These are phyloP conservation scores for Struthidea cinerea DNA, from an alignment of 2,113 vertebrate species.

Conservation along the genomic window DNA sequence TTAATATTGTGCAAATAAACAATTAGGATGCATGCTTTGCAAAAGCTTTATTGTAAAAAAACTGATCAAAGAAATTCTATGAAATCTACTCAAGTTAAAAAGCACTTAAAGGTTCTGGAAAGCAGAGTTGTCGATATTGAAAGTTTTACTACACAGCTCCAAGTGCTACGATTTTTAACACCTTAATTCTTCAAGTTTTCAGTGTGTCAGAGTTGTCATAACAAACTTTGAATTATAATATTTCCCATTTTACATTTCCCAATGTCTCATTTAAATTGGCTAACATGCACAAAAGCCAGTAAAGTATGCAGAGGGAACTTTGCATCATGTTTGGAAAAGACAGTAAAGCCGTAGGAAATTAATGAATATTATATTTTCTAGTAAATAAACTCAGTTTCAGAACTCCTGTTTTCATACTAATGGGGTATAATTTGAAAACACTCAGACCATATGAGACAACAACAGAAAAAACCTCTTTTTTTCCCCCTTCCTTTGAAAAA, in stretches of 20 bases:
- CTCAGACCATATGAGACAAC: not conserved
- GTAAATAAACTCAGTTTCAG: not conserved
- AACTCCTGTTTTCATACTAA: not conserved
- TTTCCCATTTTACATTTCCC: not conserved
- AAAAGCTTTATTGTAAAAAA: slow-evolving; percentile 65
- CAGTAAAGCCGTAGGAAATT: not conserved
- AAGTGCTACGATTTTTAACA: not conserved
- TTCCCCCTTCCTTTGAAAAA: not conserved
- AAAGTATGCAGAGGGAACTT: not conserved
- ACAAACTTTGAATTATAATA: not conserved
- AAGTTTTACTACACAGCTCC: not conserved
- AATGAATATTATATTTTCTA: not conserved
- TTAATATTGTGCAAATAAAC: slow-evolving; percentile 82
- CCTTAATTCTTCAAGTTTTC: not conserved
- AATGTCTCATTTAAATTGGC: not conserved
- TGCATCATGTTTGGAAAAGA: not conserved
- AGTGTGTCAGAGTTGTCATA: not conserved
- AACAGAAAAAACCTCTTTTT: not conserved
- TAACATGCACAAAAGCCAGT: not conserved
- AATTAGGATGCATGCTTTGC: slow-evolving; percentile 72
- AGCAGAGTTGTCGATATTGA: not conserved
- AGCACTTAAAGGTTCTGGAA: not conserved
- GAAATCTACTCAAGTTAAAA: slow-evolving; percentile 27
- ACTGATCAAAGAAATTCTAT: slow-evolving; percentile 20
- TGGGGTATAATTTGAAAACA: not conserved